Evolutionary conservation across 2,113 vertebrate species (phyloP).

Genomic region (Motacilla tschutschensis): DNA sequence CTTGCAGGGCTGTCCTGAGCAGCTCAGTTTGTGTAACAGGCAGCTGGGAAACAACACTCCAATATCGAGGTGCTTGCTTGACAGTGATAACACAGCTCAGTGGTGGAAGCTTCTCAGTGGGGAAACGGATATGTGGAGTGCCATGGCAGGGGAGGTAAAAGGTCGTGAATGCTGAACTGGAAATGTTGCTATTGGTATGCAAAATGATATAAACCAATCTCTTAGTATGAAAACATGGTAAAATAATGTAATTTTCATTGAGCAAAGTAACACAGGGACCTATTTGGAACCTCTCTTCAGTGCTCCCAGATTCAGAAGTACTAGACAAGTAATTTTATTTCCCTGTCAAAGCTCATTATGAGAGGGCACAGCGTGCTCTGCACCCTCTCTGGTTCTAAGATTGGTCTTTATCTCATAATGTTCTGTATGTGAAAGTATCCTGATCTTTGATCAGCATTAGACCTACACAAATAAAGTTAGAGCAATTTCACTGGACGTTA

Average conservation of each 20-base stretch:
- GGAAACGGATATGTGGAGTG: not conserved
- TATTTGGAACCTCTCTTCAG: not conserved
- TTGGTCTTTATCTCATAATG: not conserved
- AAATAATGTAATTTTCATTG: not conserved
- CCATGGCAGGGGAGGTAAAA: not conserved
- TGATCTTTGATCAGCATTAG: not conserved
- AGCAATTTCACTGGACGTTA: not conserved
- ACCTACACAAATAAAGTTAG: not conserved
- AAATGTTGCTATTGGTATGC: not conserved
- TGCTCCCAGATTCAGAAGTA: not conserved
- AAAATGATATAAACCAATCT: not conserved
- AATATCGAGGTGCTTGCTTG: not conserved
- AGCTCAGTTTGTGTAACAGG: not conserved
- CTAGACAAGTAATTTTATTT: not conserved
- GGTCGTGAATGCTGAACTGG: fast-evolving
- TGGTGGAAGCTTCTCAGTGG: not conserved
- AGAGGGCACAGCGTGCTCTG: not conserved
- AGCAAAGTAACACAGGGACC: not conserved
- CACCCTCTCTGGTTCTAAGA: not conserved
- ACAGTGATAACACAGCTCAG: not conserved
- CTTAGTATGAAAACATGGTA: not conserved
- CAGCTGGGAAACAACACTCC: not conserved
- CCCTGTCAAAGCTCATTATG: not conserved
- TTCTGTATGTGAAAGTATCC: not conserved
- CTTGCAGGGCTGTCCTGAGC: not conserved